Percentiles rank a stretch among this genome's conserved stretches.
phyloP scores from a whole-genome alignment of 1,140 invertebrate species.

The Thalassaphorura encarpata region DNA sequence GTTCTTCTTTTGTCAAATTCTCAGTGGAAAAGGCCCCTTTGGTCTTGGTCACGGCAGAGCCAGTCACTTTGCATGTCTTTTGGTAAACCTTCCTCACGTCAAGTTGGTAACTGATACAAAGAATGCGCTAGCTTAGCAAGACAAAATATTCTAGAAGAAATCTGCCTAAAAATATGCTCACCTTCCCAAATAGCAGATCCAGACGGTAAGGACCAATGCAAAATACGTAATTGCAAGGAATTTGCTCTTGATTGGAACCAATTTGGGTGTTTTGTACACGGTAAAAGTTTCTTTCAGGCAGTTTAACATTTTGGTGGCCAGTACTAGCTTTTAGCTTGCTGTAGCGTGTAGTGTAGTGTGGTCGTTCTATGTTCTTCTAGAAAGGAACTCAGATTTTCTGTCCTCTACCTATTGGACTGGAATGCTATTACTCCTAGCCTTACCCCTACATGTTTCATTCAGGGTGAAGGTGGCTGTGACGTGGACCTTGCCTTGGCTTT shows the following conservation, averaged over 20 bases:
- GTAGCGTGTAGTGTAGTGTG: too few relatives aligned
- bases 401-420: too few relatives aligned
- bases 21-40: conserved; percentile 44
- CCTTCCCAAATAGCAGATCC: background rate
- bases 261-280: conserved; percentile 13
- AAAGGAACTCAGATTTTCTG: too few relatives aligned
- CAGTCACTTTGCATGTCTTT: conserved; percentile 40
- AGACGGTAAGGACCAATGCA: conserved; percentile 1
- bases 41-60: conserved; percentile 44
- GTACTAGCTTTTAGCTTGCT: too few relatives aligned
- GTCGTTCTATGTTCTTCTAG: too few relatives aligned
- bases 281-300: background rate
- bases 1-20: conserved; percentile 31
- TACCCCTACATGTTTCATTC: too few relatives aligned
- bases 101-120: conserved; percentile 41
- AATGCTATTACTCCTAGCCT: too few relatives aligned
- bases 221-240: conserved; percentile 21
- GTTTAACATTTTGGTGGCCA: too few relatives aligned
- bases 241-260: conserved; percentile 25
- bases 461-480: too few relatives aligned
- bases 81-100: conserved; percentile 47
- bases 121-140: background rate
- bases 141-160: too few relatives aligned
- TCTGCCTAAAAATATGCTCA: background rate
- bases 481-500: too few relatives aligned